These are phyloP conservation scores for Drosophila paracracens DNA, from an alignment of 2,888 invertebrate species.

Conservation along the genomic window DNA sequence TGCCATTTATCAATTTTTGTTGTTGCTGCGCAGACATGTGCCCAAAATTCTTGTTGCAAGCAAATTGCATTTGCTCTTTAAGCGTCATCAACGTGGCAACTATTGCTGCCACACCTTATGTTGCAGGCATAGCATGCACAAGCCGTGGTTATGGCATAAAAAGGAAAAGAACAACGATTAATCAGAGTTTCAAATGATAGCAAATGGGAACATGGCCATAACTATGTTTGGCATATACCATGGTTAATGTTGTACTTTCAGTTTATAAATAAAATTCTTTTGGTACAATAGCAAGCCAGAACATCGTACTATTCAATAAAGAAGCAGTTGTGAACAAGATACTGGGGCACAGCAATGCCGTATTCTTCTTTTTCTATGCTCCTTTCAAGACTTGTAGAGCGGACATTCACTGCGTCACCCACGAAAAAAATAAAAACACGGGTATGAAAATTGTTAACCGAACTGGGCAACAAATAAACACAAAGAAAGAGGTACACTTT, in stretches of 20 bases:
- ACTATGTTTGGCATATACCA: neutral
- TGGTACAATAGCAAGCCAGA: neutral
- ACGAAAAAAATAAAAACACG: conserved; percentile 20
- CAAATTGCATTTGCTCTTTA: conserved; percentile 64
- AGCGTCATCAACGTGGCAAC: conserved; percentile 43
- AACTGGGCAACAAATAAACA: conserved; percentile 10
- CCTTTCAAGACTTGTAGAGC: conserved; percentile 37
- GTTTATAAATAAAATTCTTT: neutral
- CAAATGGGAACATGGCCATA: neutral
- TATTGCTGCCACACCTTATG: conserved; percentile 23
- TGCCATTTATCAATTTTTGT: neutral
- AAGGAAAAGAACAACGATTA: neutral
- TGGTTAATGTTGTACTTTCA: neutral
- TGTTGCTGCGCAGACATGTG: conserved; percentile 28
- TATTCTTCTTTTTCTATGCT: neutral
- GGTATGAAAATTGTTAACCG: conserved; percentile 37
- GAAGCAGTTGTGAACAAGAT: conserved; percentile 2
- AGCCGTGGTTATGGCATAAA: neutral
- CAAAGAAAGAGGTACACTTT: neutral
- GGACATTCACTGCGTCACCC: neutral
- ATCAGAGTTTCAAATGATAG: neutral
- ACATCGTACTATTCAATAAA: neutral
- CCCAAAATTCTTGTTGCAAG: conserved; percentile 48
- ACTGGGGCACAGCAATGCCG: neutral
- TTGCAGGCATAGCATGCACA: conserved; percentile 1